Evolutionary conservation across 2,797 vertebrate species (phyloP).

Genomic region (Manis pentadactyla): DNA sequence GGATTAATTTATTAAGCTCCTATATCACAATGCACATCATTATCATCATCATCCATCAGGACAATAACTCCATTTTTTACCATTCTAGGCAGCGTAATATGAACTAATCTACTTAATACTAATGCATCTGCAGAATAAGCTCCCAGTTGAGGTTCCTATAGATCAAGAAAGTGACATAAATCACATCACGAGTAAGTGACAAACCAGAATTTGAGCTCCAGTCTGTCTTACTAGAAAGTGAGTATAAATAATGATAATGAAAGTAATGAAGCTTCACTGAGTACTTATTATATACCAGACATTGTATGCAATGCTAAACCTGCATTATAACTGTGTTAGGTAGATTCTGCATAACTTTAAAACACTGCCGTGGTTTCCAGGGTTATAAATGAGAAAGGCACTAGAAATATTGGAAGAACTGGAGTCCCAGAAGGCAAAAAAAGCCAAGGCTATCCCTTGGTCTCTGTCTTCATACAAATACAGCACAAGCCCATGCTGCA

Average conservation of each 20-base stretch:
- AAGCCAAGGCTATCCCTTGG: background rate
- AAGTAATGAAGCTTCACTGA: background rate
- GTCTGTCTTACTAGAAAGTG: background rate
- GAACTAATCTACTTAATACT: constrained; percentile 6
- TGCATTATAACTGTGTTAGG: background rate
- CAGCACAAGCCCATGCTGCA: background rate
- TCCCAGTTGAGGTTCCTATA: background rate
- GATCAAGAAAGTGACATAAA: background rate
- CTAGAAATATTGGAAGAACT: background rate
- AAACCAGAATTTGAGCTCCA: background rate
- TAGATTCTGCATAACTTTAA: background rate
- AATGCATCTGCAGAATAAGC: background rate
- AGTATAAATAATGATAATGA: background rate
- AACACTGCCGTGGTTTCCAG: background rate
- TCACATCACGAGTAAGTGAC: background rate
- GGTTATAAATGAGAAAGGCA: background rate
- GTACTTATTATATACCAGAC: background rate
- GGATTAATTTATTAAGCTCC: constrained; percentile 6
- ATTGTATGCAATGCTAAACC: background rate
- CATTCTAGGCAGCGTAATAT: background rate
- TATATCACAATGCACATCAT: background rate
- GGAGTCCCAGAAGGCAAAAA: background rate
- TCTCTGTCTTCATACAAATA: background rate
- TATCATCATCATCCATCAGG: background rate
- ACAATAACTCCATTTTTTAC: constrained; percentile 3